phyloP scores from a whole-genome alignment of 2,113 vertebrate species.

The Pseudorasbora parva region DNA sequence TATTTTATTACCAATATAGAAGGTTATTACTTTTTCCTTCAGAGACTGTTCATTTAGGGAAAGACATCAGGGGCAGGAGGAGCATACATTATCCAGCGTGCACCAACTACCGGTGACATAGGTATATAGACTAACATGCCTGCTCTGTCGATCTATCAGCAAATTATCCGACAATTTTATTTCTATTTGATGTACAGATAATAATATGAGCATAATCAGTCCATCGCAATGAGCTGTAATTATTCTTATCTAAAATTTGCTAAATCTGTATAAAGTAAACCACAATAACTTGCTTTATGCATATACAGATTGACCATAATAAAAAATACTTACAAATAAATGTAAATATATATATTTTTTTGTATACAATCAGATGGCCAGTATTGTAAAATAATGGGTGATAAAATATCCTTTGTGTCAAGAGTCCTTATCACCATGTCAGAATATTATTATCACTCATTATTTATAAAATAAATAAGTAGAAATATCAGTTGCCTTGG shows the following conservation, averaged over 20 bases:
- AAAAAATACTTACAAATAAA: no score
- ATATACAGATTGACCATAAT: not conserved
- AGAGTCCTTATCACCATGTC: not conserved
- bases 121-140: not conserved
- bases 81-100: not conserved
- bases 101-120: not conserved
- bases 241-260: not conserved
- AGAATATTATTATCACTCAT: not conserved
- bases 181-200: not conserved
- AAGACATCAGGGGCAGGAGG: not conserved
- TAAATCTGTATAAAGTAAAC: not conserved
- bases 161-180: not conserved
- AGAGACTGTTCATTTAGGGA: not conserved
- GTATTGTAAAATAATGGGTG: not conserved
- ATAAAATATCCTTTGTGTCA: not conserved
- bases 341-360: not conserved
- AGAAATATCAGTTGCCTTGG: not conserved
- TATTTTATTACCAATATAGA: constrained; percentile 22
- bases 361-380: no score
- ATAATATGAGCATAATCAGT: not conserved
- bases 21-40: constrained; percentile 23
- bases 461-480: not conserved
- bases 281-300: not conserved
- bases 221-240: not conserved
- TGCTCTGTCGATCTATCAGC: not conserved